Evolutionary conservation across 2,797 vertebrate genomes (phyloP), one percentile per base, ranked within the genome.

Genomic region (Acipenser oxyrinchus): DNA sequence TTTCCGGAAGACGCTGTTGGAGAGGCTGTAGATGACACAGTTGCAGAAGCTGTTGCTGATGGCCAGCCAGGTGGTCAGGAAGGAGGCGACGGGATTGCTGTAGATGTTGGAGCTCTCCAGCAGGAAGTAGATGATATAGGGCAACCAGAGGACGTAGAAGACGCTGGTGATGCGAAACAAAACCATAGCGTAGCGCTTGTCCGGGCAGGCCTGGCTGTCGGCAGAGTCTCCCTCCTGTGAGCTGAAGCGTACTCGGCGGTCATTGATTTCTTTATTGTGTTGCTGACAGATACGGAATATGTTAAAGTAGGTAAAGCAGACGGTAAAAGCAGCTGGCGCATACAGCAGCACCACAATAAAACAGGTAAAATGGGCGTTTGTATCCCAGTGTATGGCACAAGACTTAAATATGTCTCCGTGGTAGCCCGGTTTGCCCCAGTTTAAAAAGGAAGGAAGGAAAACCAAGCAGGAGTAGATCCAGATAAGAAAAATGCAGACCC

Each of bases 31-130:
- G 88, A 97, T 98, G 73, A 99, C 92, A 88, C 96, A 98, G 90
- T 99, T 99, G 81, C 94, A 99, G 87, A 99, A 99, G 83, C 96
- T 99, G 88, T 99, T 99, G 89, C 96, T 99, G 83, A 99, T 99
- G 76, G 96, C 97, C 70, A 99, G 86, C 96, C 97, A 99, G 70
- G 97, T 99, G 75, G 97, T 99, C 62, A 99, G 76, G 83, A 99
- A 99, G 15, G 97, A 99, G 0, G 89, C 94, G 0, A 87, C 71
- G 0, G 90, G 89, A 79, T 92, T 95, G 62, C 83, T 86, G 75
- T 93, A 95, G 77, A 97, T 87, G 8, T 90, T 85, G 15, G 90
- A 95, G 53, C 96, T 99, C 86, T 99, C 96, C 81, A 98, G 74
- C 62, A 99, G 87, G 71, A 99, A 99, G 84, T 99, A 99, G 71